phyloP scores from a whole-genome alignment of 1,140 invertebrate genomes.

The Drosophila pachea region DNA sequence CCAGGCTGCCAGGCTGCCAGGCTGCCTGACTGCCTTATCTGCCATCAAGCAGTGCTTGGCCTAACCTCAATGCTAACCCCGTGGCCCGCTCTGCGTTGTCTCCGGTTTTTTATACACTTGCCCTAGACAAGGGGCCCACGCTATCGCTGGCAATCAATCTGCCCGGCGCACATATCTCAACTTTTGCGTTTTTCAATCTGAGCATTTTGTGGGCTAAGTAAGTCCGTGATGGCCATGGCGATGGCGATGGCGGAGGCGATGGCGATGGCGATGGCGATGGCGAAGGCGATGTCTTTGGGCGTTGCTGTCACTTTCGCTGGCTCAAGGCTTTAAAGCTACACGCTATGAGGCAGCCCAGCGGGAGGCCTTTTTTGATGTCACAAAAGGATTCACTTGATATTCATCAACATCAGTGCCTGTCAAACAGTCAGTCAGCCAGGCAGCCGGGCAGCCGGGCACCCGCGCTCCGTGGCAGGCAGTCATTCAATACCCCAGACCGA shows the following conservation, averaged over 20 bases:
- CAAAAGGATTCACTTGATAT: slow-evolving; percentile 79
- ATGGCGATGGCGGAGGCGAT: slow-evolving; percentile 15
- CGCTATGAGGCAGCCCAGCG: slow-evolving; percentile 52
- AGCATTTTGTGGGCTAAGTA: slow-evolving; percentile 72
- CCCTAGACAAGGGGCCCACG: slow-evolving; percentile 48
- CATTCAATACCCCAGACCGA: slow-evolving; percentile 65
- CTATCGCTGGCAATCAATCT: slow-evolving; percentile 74
- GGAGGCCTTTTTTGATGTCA: slow-evolving; percentile 76
- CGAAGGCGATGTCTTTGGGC: slow-evolving; percentile 40
- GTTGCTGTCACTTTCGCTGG: slow-evolving; percentile 57
- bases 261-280: slow-evolving; percentile 20
- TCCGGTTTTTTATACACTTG: slow-evolving; percentile 62
- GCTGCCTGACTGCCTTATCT: slow-evolving; percentile 59
- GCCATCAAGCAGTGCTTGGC: slow-evolving; percentile 59
- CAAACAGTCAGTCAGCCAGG: slow-evolving; percentile 64
- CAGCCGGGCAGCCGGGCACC: not conserved
- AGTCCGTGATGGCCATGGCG: slow-evolving; percentile 51
- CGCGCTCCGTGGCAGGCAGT: slow-evolving; percentile 11
- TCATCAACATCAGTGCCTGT: slow-evolving; percentile 79
- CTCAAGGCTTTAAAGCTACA: slow-evolving; percentile 49
- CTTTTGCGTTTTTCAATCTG: slow-evolving; percentile 77
- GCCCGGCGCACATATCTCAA: slow-evolving; percentile 71
- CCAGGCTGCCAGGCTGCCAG: no score
- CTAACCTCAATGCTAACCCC: slow-evolving; percentile 55
- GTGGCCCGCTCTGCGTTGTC: slow-evolving; percentile 17